Evolutionary conservation across 2,888 invertebrate species (phyloP).

Genomic region (Agonopterix heracliana): DNA sequence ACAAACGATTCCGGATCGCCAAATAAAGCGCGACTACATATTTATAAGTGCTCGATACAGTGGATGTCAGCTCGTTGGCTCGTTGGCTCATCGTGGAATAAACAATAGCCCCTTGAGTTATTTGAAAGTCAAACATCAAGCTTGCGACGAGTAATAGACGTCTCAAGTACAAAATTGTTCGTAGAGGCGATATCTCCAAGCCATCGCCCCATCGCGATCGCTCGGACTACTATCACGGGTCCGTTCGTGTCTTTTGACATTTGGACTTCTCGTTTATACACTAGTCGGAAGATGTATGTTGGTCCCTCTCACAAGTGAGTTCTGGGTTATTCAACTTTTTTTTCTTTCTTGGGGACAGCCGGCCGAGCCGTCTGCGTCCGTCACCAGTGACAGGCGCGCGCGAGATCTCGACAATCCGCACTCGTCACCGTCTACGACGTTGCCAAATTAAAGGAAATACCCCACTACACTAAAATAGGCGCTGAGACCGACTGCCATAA

Average conservation of each 20-base stretch:
- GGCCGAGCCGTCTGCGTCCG: constrained; percentile 49
- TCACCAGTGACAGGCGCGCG: constrained; percentile 44
- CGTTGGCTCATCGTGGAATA: constrained; percentile 41
- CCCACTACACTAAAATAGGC: constrained; percentile 42
- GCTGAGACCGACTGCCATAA: constrained; percentile 31
- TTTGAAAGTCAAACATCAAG: constrained; percentile 57
- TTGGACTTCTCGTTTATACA: constrained; percentile 27
- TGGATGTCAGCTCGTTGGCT: constrained; percentile 39
- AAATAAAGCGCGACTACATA: constrained; percentile 53
- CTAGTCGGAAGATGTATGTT: constrained; percentile 12
- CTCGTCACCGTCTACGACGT: constrained; percentile 47
- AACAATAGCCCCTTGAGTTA: constrained; percentile 46
- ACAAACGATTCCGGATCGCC: constrained; percentile 47
- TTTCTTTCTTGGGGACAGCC: constrained; percentile 33
- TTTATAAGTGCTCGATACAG: constrained; percentile 50
- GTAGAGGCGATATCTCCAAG: constrained; percentile 39
- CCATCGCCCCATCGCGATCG: constrained; percentile 20
- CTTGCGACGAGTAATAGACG: constrained; percentile 49
- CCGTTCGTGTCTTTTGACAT: constrained; percentile 30
- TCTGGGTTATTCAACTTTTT: constrained; percentile 39
- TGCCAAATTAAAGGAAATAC: constrained; percentile 59
- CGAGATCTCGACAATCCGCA: constrained; percentile 34
- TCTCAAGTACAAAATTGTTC: constrained; percentile 53
- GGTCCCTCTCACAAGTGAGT: constrained; percentile 32
- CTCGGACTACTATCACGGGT: constrained; percentile 31